Evolutionary conservation across 2,888 invertebrate genomes (phyloP), one percentile per base, ranked within the genome.

Genomic region (Agonopterix alstromeriana): DNA sequence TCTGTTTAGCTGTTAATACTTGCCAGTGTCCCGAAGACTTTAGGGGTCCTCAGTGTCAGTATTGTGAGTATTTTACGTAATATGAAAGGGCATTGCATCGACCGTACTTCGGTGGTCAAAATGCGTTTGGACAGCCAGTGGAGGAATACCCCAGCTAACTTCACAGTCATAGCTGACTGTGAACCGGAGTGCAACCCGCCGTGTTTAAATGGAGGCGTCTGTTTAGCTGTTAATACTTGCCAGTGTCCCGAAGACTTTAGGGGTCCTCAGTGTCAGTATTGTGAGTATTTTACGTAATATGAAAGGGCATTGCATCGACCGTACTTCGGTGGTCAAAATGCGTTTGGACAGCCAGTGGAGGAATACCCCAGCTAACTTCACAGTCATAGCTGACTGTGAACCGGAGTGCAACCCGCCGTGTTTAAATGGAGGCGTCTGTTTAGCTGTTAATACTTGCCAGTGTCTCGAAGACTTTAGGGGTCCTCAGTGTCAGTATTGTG

Each of bases 141-240:
- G 95, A 72, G 87, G 27, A 93, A 94, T 2, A 84, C 91, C 0
- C 89, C 92, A n/a, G 73, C 89, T 0, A 93, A 93, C 53, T 89
- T 92, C 77, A 67, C 82, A 0, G 77, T 90, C 4, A 81, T 94
- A 10, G 94, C 95, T 0, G 93, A 95, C 72, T 95, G 95, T 67
- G 67, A 86, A 76, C 92, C 95, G 79, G 90, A 87, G 76, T 90
- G 79, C 58, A 61, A 60, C 47, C 95, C 95, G 0, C 90, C 93
- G 0, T 97, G 97, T 66, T 71, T 90, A n/a, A 95, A 97, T 67
- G 95, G 94, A 0, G 97, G 97, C 0, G 90, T 90, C n/a, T 97
- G 97, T 70, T 80, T 95, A 0, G 90, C 94, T 0, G 90, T 92
- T 8, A 94, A 96, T 67, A 88, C 91, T 2, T 97, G 97, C 59